A percentile compares a stretch with the other conserved stretches of the same genome.
These are phyloP conservation scores for Wiebesia pumilae DNA, from an alignment of 1,140 invertebrate species.

Conservation along the genomic window DNA sequence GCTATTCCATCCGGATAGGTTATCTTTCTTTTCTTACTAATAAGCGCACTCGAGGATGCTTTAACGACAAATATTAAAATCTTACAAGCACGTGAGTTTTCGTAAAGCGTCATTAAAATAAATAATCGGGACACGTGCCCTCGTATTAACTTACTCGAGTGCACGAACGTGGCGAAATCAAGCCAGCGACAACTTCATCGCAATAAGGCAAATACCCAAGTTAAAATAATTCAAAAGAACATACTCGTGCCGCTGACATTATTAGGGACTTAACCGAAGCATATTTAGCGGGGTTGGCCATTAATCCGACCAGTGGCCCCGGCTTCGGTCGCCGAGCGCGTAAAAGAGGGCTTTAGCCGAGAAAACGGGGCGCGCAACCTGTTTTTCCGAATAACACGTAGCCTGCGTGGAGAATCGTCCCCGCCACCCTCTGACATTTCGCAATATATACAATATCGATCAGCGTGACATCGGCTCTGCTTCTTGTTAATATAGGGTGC, in stretches of 20 bases:
- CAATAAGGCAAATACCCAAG: neutral
- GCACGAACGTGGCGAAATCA: neutral
- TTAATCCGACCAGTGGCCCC: neutral
- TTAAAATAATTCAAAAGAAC: neutral
- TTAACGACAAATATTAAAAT: neutral
- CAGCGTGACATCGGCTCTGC: neutral
- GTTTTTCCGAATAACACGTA: slow-evolving; percentile 32
- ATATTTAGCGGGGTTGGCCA: neutral
- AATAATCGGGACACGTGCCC: neutral
- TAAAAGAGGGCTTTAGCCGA: slow-evolving; percentile 1
- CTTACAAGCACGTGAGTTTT: neutral
- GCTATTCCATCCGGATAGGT: neutral
- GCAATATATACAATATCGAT: slow-evolving; percentile 31
- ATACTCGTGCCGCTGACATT: slow-evolving; percentile 2
- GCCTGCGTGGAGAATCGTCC: neutral
- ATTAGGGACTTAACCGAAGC: neutral
- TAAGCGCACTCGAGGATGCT: neutral
- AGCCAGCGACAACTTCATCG: neutral
- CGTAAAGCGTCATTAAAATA: neutral
- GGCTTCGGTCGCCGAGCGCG: neutral
- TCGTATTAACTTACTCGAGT: neutral
- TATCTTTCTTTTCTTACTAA: neutral
- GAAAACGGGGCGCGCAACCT: slow-evolving; percentile 28
- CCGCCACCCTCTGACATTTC: slow-evolving; percentile 1
- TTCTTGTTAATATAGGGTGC: slow-evolving; percentile 63